Percentiles rank a stretch among this genome's conserved stretches.
phyloP scores from a whole-genome alignment of 2,113 vertebrate species.

The Haplotaxodon microlepis region DNA sequence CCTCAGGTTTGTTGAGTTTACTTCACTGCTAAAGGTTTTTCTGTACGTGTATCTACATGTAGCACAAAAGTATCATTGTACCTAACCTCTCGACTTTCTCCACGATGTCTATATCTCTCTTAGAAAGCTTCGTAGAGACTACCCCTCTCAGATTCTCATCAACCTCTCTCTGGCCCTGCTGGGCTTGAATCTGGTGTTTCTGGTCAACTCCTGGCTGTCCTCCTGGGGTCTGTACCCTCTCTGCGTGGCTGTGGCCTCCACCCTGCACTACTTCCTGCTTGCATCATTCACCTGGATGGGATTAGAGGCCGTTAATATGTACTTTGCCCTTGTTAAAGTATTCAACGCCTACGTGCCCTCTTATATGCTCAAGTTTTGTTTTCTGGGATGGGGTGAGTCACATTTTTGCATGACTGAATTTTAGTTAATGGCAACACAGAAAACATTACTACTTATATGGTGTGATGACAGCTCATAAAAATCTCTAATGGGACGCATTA shows the following conservation, averaged over 20 bases:
- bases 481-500: not conserved
- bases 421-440: not conserved
- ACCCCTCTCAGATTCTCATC: constrained; percentile 86
- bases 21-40: not conserved
- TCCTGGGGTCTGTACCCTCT: constrained; percentile 66
- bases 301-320: constrained; percentile 85
- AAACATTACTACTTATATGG: not conserved
- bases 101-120: not conserved
- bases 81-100: not conserved
- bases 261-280: constrained; percentile 85
- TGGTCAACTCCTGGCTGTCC: constrained; percentile 81
- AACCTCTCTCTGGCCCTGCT: constrained; percentile 80
- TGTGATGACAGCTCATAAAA: not conserved
- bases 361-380: constrained; percentile 85
- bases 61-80: accelerated
- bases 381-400: constrained; percentile 83
- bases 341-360: constrained; percentile 85
- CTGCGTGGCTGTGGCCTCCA: constrained; percentile 66
- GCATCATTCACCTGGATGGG: constrained; percentile 89
- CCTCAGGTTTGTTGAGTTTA: not conserved
- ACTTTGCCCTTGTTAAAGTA: constrained; percentile 85
- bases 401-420: not conserved
- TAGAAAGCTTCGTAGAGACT: constrained; percentile 81
- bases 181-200: constrained; percentile 81
- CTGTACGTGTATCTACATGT: not conserved